phyloP scores from a whole-genome alignment of 2,797 vertebrate species.

The Myripristis jacobus region DNA sequence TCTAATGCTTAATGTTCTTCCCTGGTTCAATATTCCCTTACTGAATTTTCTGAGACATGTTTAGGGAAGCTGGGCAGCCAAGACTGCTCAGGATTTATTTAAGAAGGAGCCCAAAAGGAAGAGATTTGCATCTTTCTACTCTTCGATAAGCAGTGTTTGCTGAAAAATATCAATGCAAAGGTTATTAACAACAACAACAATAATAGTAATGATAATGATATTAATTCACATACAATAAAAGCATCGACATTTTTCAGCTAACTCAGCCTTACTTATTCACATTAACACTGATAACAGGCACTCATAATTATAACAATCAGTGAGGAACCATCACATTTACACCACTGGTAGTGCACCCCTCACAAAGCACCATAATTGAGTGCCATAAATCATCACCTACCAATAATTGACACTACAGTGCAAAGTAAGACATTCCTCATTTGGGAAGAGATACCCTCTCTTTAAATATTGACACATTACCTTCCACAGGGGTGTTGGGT shows the following conservation, averaged over 20 bases:
- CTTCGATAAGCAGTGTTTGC: not conserved
- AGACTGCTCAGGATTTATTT: not conserved
- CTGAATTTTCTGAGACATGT: constrained; percentile 3
- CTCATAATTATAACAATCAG: not conserved
- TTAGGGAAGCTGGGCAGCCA: not conserved
- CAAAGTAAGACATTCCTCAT: too few relatives aligned
- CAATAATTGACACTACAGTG: too few relatives aligned
- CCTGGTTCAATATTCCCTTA: constrained; percentile 13
- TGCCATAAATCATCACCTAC: too few relatives aligned
- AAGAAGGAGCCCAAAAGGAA: too few relatives aligned
- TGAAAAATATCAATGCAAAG: not conserved
- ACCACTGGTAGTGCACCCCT: not conserved
- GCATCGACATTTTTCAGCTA: too few relatives aligned
- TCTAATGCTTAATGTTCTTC: constrained; percentile 56
- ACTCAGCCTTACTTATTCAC: too few relatives aligned
- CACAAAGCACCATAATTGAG: not conserved
- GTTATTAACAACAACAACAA: not conserved
- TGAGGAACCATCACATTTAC: not conserved
- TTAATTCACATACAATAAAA: too few relatives aligned
- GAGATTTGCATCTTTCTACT: too few relatives aligned
- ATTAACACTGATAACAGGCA: not conserved
- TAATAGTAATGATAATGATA: too few relatives aligned
- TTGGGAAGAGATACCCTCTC: too few relatives aligned
- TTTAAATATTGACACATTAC: too few relatives aligned
- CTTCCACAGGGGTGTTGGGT: too few relatives aligned